phyloP scores from a whole-genome alignment of 2,888 invertebrate species.

The Zygaena filipendulae region DNA sequence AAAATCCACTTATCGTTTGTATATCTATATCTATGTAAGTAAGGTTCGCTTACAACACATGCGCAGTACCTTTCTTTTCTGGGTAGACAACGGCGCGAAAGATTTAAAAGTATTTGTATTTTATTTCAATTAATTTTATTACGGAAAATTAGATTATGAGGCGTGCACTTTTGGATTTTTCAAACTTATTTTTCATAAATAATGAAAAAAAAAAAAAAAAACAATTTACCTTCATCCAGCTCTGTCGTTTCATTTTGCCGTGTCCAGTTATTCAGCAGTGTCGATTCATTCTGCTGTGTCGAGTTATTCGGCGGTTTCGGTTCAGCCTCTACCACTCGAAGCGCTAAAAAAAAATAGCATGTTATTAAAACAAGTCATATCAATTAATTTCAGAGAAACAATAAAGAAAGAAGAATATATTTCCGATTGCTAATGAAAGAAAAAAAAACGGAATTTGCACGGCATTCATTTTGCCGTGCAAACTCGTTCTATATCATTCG shows the following conservation, averaged over 20 bases:
- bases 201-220: constrained; percentile 4
- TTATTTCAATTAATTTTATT: constrained; percentile 4
- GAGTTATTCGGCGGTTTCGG: constrained; percentile 1
- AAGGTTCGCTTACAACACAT: too few relatives aligned
- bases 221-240: constrained; percentile 5
- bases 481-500: constrained; percentile 2
- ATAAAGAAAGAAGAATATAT: constrained; percentile 5
- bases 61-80: constrained; percentile 5
- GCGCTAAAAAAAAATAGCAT: constrained; percentile 6
- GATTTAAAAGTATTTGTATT: constrained; percentile 4
- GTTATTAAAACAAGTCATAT: constrained; percentile 4
- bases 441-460: constrained; percentile 4
- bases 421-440: constrained; percentile 4
- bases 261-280: too few relatives aligned
- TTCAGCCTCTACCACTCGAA: constrained; percentile 4
- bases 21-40: constrained; percentile 5
- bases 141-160: constrained; percentile 3
- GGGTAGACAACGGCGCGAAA: constrained; percentile 4
- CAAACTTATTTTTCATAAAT: constrained; percentile 3
- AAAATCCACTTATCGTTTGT: constrained; percentile 5
- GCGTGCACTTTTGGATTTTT: constrained; percentile 5
- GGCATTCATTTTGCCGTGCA: constrained; percentile 4
- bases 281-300: too few relatives aligned
- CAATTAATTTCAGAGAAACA: constrained; percentile 3
- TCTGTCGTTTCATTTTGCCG: constrained; percentile 2